Base-by-base conservation (phyloP, 2,113 vertebrate genomes). In the Calidris pugnax region DNA sequence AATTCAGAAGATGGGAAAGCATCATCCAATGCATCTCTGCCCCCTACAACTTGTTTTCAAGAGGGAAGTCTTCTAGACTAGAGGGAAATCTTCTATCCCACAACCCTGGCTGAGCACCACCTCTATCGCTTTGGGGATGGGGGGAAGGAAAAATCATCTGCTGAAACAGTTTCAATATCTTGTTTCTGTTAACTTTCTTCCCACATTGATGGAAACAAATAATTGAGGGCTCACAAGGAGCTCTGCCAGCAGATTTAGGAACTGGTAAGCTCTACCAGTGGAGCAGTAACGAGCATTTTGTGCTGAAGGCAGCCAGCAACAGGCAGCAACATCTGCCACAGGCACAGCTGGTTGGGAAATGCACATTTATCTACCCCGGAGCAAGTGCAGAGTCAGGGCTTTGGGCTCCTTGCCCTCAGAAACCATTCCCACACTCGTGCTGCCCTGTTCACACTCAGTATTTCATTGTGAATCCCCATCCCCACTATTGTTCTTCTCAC, bases 61-160 rank as follows among this genome's bases (percentile, higher is more conserved):
- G 26, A 35, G 33, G 15, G 7, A 59, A 74, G 26, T 19, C 37
- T 10, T 56, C 27, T 14, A 22, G 45, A 45, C 43, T 45, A 45
- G 43, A 45, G 45, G 18, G 18, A 45, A 21, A 20, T 47, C 37
- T 10, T 56, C 27, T 18, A 19, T 26, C 20, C 37, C 48, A 21
- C 28, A 12, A 0, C 43, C 26, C 55, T 14, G 23, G 43, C 45
- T 26, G 9, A 72, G 32, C 26, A 55, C 23, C 47, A 4, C n/a
- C 53, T 30, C 8, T 4, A 14, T 4, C 3, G 0, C 66, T 39
- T 10, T 4, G 5, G 6, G 20, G 27, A 28, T 9, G 1, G 12
- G 27, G 3, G 21, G 13, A 20, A 7, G 27, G 7, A 23, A 37
- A 4, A 47, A 20, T 13, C 28, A 28, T 5, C 24, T 19, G 10